Conservation (phyloP, 2,888 invertebrate species). For the Ormyrus labotus region DNA sequence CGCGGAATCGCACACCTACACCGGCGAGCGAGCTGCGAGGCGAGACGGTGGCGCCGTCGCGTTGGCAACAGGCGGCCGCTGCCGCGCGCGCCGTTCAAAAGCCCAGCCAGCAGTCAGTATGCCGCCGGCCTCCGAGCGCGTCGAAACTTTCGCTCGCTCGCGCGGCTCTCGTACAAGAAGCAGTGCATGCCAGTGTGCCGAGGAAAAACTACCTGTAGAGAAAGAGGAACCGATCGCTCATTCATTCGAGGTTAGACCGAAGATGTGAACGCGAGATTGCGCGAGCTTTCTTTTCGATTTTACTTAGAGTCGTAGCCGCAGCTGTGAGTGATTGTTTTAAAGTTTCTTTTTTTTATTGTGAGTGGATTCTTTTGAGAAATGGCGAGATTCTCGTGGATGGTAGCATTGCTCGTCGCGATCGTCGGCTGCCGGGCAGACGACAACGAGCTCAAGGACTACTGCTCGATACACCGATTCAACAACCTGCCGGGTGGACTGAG, state of each 20-base stretch:
- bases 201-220: no score
- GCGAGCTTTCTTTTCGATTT: no score
- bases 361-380: no score
- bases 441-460: slow-evolving; percentile 77
- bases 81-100: slow-evolving; percentile 24
- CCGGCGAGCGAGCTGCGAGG: not conserved
- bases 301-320: no score
- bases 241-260: no score
- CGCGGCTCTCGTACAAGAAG: no score
- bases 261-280: no score
- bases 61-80: slow-evolving; percentile 39
- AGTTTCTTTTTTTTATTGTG: no score
- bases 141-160: no score
- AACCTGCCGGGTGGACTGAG: slow-evolving; percentile 82
- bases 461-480: slow-evolving; percentile 79
- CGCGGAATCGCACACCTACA: slow-evolving; percentile 37
- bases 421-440: slow-evolving; percentile 59
- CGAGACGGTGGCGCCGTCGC: slow-evolving; percentile 17
- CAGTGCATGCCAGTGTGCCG: no score
- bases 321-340: not conserved
- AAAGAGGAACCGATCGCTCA: no score
- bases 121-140: slow-evolving; percentile 63
- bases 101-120: slow-evolving; percentile 61
- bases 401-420: not conserved
- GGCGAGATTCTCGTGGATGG: no score